A percentile compares a stretch with the other conserved stretches of the same genome.
These are phyloP conservation scores for Ptychadena robeensis DNA, from an alignment of 2,797 vertebrate genomes.

Conservation along the genomic window DNA sequence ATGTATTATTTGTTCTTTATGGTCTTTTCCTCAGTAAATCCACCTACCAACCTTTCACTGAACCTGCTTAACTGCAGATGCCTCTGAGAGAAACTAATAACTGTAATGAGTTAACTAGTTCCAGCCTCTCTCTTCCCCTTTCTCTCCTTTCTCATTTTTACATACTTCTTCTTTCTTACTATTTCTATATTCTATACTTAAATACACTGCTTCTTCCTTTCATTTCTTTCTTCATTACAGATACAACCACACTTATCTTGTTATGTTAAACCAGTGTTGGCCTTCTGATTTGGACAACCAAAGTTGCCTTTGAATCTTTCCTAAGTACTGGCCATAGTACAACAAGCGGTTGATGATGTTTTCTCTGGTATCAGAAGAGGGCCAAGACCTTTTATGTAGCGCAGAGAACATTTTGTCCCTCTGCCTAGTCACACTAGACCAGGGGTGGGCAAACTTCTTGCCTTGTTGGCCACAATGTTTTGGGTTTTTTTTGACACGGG, in stretches of 20 bases:
- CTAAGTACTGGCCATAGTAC: too few species aligned
- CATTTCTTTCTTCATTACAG: too few species aligned
- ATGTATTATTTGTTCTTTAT: not conserved
- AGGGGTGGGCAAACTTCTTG: too few species aligned
- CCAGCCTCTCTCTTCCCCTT: not conserved
- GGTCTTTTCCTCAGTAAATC: not conserved
- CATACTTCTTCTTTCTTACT: not conserved
- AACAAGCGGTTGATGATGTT: too few species aligned
- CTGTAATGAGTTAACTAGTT: not conserved
- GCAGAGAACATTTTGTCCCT: not conserved
- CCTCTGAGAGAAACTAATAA: not conserved
- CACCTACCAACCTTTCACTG: not conserved
- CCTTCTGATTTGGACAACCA: too few species aligned
- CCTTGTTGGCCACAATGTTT: too few species aligned
- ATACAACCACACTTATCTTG: too few species aligned
- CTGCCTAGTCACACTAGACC: too few species aligned
- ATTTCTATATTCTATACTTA: not conserved
- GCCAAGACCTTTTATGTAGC: not conserved
- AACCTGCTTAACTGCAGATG: not conserved
- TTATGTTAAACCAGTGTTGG: too few species aligned
- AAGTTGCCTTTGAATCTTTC: too few species aligned
- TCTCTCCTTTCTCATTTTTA: not conserved
- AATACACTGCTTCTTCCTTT: not conserved
- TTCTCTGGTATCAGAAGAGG: not conserved
- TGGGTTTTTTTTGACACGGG: too few species aligned